phyloP scores from a whole-genome alignment of 2,113 vertebrate genomes.

The Callocephalon fimbriatum region DNA sequence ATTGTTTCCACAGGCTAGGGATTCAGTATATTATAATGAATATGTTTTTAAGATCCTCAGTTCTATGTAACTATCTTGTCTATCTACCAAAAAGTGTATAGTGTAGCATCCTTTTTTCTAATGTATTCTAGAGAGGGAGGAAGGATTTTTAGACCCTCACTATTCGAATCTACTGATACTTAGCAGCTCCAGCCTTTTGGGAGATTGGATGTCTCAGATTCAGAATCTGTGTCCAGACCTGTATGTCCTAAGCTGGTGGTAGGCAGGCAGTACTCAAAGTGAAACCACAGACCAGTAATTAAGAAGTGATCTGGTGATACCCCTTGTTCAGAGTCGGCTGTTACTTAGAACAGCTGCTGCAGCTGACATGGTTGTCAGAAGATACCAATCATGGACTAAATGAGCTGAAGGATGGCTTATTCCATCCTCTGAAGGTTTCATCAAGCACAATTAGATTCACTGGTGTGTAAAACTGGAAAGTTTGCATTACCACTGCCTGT shows the following conservation, averaged over 20 bases:
- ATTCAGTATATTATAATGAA: not conserved
- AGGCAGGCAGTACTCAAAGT: not conserved
- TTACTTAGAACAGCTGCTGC: not conserved
- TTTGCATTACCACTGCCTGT: not conserved
- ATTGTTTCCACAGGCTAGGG: slow-evolving; percentile 3
- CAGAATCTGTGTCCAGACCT: not conserved
- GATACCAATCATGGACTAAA: not conserved
- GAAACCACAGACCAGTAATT: not conserved
- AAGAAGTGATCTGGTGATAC: not conserved
- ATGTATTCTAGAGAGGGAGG: not conserved
- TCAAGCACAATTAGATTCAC: not conserved
- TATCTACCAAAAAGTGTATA: not conserved
- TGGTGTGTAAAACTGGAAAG: not conserved
- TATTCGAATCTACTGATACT: not conserved
- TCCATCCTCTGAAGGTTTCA: not conserved
- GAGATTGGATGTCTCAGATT: not conserved
- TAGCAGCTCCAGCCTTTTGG: not conserved
- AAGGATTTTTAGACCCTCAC: not conserved
- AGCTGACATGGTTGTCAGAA: not conserved
- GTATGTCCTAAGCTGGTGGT: not conserved
- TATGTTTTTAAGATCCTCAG: not conserved
- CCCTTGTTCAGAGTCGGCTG: not conserved
- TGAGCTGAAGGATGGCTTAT: not conserved
- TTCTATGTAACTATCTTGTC: not conserved
- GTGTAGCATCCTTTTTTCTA: not conserved